Evolutionary conservation across 2,797 vertebrate species (phyloP).

Genomic region (Rhinichthys osculus): DNA sequence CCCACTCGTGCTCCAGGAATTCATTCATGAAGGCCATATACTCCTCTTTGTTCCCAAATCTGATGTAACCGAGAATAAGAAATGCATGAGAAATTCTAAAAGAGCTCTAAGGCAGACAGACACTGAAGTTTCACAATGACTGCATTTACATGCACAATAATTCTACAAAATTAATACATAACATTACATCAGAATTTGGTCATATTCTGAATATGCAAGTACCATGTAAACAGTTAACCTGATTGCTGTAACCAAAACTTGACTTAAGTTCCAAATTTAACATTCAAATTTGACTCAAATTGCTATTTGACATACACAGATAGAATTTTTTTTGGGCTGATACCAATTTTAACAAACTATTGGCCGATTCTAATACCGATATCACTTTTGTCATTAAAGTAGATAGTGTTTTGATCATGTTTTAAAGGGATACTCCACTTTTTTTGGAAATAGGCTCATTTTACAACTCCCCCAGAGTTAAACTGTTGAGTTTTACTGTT

Average conservation of each 20-base stretch:
- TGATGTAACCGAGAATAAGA: slow-evolving; percentile 61
- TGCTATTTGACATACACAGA: no score
- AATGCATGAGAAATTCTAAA: neutral
- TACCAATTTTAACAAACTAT: no score
- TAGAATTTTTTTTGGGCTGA: neutral
- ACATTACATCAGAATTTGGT: neutral
- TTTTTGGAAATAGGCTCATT: no score
- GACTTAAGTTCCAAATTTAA: neutral
- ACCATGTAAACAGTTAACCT: neutral
- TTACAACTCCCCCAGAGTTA: no score
- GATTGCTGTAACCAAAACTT: no score
- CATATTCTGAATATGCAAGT: neutral
- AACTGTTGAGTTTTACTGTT: no score
- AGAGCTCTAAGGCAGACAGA: neutral
- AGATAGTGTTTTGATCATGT: neutral
- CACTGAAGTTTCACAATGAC: neutral
- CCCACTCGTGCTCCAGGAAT: slow-evolving; percentile 97
- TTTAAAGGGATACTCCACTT: no score
- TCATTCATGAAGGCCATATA: slow-evolving; percentile 99
- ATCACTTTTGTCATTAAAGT: neutral
- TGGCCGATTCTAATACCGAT: neutral
- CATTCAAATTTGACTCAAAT: neutral
- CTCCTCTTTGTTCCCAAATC: slow-evolving; percentile 97
- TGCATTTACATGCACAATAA: neutral
- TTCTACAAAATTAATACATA: neutral